Evolutionary conservation across 1,140 invertebrate species (phyloP), one percentile per base, ranked within the genome.

Genomic region (Contarinia nasturtii): DNA sequence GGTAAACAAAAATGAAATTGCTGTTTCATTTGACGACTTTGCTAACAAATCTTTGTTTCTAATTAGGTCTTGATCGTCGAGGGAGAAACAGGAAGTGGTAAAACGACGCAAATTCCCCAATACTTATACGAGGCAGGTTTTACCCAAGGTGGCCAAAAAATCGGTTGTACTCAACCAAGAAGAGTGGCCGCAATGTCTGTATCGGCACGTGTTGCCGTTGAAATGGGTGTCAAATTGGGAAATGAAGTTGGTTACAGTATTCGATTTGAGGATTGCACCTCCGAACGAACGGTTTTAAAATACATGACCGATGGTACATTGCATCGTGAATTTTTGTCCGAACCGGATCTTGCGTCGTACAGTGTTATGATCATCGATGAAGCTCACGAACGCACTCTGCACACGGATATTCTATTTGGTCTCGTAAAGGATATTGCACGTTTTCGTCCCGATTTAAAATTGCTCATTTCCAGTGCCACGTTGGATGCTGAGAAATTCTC

Each of bases 291-390:
- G 10, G 69, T 95, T 42, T 79, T 99, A n/a, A 98, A 98, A 67
- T 99, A 99, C 57, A 98, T 99, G 94, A 99, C 96, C 38, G 96
- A 99, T 69, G 96, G 96, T 60, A 98, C 96, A 57, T 64, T 99
- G 41, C 81, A 98, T 44, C 71, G 95, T 59, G 96, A 99, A 69
- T 98, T 98, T 67, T 70, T 99, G 2, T 86, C 87, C 48, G 95
- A 99, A 66, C 94, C 94, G 1, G 93, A 97, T 71, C 68, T 99
- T 20, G 80, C 78, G 37, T 80, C 82, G 2, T 97, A 96, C 63
- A 93, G 86, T 71, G 93, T 97, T 0, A 88, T 99, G 79, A 98
- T 99, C 50, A 95, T 99, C 61, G 95, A 99, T 63, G 96, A 99
- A 72, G 96, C 96, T 55, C 96, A 99, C 66, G 96, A 99, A 63